A percentile compares a stretch with the other conserved stretches of the same genome.
Conservation (phyloP, 1,140 invertebrate genomes). For the Homalodisca vitripennis region DNA sequence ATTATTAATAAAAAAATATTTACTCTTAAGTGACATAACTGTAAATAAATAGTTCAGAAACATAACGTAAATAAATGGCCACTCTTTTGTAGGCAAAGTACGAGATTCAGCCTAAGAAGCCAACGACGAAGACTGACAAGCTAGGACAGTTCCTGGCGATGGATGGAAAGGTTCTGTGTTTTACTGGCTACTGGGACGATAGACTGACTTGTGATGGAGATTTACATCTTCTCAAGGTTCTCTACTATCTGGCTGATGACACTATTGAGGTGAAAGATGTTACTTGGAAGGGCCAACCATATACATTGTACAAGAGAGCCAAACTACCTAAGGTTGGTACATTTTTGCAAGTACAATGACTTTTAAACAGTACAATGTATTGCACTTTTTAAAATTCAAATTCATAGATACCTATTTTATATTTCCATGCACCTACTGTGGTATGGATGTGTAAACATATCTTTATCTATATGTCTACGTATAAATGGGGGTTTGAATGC, state of each 20-base stretch:
- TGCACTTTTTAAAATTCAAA: too few relatives aligned
- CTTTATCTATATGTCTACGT: too few relatives aligned
- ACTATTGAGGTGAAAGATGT: constrained; percentile 86
- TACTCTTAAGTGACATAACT: too few relatives aligned
- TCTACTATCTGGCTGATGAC: constrained; percentile 85
- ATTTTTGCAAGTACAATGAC: too few relatives aligned
- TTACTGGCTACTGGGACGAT: constrained; percentile 91
- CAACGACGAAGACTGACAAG: constrained; percentile 44
- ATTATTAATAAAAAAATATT: too few relatives aligned
- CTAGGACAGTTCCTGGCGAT: constrained; percentile 73
- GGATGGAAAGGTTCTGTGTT: constrained; percentile 75
- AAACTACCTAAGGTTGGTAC: constrained; percentile 77
- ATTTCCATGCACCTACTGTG: too few relatives aligned
- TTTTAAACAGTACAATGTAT: too few relatives aligned
- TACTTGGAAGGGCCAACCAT: constrained; percentile 37
- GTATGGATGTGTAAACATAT: too few relatives aligned
- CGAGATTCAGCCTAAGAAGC: constrained; percentile 43
- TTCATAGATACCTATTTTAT: too few relatives aligned
- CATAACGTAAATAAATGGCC: background rate
- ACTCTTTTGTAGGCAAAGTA: constrained; percentile 17
- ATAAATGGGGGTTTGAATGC: too few relatives aligned
- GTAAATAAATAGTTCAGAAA: too few relatives aligned
- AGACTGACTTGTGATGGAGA: constrained; percentile 66
- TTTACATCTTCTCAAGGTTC: constrained; percentile 70
- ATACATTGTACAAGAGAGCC: constrained; percentile 62